Base-by-base conservation (phyloP, 2,797 vertebrate species). In the Prionace glauca region DNA sequence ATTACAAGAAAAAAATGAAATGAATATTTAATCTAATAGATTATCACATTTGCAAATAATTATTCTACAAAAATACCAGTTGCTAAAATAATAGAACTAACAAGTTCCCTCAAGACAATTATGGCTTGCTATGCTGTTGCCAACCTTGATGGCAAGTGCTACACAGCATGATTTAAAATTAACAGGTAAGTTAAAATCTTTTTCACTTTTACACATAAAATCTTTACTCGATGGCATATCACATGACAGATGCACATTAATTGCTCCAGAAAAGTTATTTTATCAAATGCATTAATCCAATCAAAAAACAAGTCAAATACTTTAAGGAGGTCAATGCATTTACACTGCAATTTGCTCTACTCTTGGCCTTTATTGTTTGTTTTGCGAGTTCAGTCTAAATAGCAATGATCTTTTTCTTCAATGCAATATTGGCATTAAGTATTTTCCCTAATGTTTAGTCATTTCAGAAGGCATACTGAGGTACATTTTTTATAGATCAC, bases 121-220 rank as follows among this genome's bases (percentile, higher is more conserved):
- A 92, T 92, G 90, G 90, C 90, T 92, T 41, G 90, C 90, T 41
- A 92, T 50, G 41, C 93, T 32, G 71, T 77, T 95, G 69, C 45
- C 71, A 71, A 56, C 93, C 26, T 72, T 77, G 45, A 95, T 56
- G 93, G 29, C 69, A 95, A 77, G 93, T 56, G 41, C 67, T 95
- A 95, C 93, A 95, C 29, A 95, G 93, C 93, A 94, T 94, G 71
- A 94, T 77, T 77, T 74, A 56, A 32, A 94, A n/a, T 91, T 32
- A 92, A 56, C 72, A 72, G 22, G 72, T 0, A 90, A 26, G 41
- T 95, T 71, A 95, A 56, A 72, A 93, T 77, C 26, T 4, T 94
- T 74, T 56, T 74, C 88, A 65, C 88, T 29, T 94, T 56, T 32
- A 0, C 3, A 74, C 26, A 94, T 56, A 77, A 95, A 77, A 95